These are phyloP conservation scores for Mantis religiosa DNA, from an alignment of 2,888 invertebrate species.

Conservation along the genomic window DNA sequence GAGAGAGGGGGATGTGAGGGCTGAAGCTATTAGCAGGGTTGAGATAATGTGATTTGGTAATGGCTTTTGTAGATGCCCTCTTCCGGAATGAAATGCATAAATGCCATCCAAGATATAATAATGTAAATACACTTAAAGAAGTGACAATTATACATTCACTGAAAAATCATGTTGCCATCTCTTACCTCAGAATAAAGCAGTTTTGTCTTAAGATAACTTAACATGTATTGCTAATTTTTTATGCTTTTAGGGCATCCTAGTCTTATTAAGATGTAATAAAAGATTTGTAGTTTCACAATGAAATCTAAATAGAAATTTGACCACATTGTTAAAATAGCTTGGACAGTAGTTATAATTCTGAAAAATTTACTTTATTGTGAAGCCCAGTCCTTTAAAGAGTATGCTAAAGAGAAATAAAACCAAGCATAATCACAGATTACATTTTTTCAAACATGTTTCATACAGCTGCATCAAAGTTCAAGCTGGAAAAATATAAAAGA, in stretches of 20 bases:
- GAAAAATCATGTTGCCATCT: not conserved
- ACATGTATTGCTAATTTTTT: not conserved
- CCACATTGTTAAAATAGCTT: too few relatives aligned
- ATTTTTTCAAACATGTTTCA: too few relatives aligned
- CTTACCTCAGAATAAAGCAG: not conserved
- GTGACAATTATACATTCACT: not conserved
- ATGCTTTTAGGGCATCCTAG: not conserved
- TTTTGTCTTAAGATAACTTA: not conserved
- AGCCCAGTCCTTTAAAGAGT: too few relatives aligned
- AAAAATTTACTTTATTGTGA: too few relatives aligned
- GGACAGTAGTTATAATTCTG: too few relatives aligned
- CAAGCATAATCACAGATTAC: too few relatives aligned
- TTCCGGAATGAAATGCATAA: not conserved
- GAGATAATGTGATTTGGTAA: not conserved
- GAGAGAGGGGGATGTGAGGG: too few relatives aligned
- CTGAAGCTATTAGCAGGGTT: not conserved
- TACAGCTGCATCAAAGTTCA: too few relatives aligned
- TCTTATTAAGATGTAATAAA: not conserved
- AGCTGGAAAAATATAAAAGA: too few relatives aligned
- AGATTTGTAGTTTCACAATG: not conserved
- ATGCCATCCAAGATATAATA: not conserved
- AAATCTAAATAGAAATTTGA: too few relatives aligned
- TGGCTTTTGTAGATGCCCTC: not conserved
- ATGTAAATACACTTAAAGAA: not conserved
- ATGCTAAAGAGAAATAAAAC: too few relatives aligned